Evolutionary conservation across 2,888 invertebrate species (phyloP).

Genomic region (Euclidia mi): DNA sequence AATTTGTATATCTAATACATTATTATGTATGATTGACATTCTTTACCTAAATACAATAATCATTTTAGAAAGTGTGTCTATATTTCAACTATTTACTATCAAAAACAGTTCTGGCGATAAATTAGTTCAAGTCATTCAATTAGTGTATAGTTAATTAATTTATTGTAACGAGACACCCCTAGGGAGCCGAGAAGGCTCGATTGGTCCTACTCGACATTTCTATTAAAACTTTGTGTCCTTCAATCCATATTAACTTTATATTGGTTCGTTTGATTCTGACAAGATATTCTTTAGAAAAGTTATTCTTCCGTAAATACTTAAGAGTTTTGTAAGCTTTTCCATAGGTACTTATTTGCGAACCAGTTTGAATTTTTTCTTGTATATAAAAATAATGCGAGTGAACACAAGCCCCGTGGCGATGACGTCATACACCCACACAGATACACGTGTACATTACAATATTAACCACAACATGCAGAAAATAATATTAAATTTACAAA

Average conservation of each 20-base stretch:
- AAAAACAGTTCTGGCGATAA: slow-evolving; percentile 57
- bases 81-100: slow-evolving; percentile 44
- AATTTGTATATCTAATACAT: too few species aligned
- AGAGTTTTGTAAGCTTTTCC: too few species aligned
- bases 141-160: slow-evolving; percentile 75
- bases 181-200: slow-evolving; percentile 57
- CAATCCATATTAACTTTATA: slow-evolving; percentile 46
- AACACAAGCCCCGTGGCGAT: neutral
- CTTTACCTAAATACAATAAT: neutral
- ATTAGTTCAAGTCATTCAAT: slow-evolving; percentile 73
- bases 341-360: too few species aligned
- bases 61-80: neutral
- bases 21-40: too few species aligned
- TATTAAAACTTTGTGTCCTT: slow-evolving; percentile 71
- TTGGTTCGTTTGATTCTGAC: neutral
- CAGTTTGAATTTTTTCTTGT: too few species aligned
- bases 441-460: neutral
- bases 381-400: neutral
- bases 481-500: slow-evolving; percentile 14
- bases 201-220: slow-evolving; percentile 63
- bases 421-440: slow-evolving; percentile 3
- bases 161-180: slow-evolving; percentile 65
- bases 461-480: neutral
- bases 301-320: too few species aligned
- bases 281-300: too few species aligned